Conservation (phyloP, 2,113 vertebrate genomes). For the Plectropomus leopardus region DNA sequence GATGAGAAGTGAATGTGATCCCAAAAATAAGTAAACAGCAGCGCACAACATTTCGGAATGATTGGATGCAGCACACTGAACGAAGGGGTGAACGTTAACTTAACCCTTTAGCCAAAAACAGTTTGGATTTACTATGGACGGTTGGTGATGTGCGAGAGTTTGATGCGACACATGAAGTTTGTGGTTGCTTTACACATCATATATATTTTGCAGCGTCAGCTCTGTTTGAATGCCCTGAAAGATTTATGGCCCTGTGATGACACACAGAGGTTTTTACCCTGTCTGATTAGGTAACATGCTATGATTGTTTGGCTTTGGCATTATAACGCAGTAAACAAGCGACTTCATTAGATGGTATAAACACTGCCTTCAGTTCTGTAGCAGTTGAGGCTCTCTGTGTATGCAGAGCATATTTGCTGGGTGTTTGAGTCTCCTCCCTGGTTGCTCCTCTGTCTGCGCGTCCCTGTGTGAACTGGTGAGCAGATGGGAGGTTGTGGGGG, state of each 20-base stretch:
- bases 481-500: conserved; percentile 70
- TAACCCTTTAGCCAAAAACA: neutral
- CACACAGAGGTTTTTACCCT: neutral
- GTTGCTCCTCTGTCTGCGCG: conserved; percentile 24
- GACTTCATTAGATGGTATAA: conserved; percentile 10
- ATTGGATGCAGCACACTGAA: neutral
- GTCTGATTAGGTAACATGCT: conserved; percentile 5
- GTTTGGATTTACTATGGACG: neutral
- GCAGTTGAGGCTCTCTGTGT: neutral
- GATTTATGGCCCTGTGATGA: neutral
- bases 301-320: neutral
- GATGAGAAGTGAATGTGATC: neutral
- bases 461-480: conserved; percentile 54
- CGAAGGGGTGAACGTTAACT: neutral
- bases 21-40: neutral
- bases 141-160: neutral
- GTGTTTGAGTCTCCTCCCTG: conserved; percentile 26
- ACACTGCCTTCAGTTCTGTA: conserved; percentile 9
- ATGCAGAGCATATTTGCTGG: conserved; percentile 17
- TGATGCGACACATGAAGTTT: neutral
- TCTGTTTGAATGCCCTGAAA: neutral
- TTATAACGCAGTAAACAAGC: neutral
- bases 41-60: neutral
- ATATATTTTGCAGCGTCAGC: neutral
- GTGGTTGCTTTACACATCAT: neutral